Percentiles rank a stretch among this genome's conserved stretches.
phyloP scores from a whole-genome alignment of 2,888 invertebrate genomes.

The Polyploca ridens region DNA sequence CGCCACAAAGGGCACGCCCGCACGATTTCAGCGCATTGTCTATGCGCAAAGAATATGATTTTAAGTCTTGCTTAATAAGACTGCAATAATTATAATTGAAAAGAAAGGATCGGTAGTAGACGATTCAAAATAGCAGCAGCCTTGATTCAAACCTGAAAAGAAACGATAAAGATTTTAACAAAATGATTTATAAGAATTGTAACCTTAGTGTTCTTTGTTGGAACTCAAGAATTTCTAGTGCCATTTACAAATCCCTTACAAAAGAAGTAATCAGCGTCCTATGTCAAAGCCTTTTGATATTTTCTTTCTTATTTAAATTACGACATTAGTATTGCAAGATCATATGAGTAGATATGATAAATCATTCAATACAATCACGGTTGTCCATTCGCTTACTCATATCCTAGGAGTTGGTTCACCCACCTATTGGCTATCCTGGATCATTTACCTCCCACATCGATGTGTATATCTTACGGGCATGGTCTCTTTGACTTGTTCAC shows the following conservation, averaged over 20 bases:
- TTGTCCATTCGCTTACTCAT: constrained; percentile 48
- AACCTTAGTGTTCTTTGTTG: neutral
- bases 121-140: neutral
- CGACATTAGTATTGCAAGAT: neutral
- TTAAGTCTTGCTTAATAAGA: neutral
- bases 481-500: constrained; percentile 19
- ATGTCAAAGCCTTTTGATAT: neutral
- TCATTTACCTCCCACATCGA: constrained; percentile 57
- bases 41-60: constrained; percentile 33
- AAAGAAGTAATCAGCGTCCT: neutral
- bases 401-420: constrained; percentile 43
- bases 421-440: constrained; percentile 45
- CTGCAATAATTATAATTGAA: neutral
- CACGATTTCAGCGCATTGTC: constrained; percentile 57
- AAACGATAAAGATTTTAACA: neutral
- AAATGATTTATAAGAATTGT: neutral
- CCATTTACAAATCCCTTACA: neutral
- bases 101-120: neutral
- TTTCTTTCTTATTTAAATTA: constrained; percentile 5
- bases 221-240: neutral
- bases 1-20: constrained; percentile 57
- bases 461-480: constrained; percentile 20
- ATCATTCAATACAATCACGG: constrained; percentile 47
- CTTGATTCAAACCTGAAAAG: neutral
- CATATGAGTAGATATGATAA: constrained; percentile 53